These are phyloP conservation scores for Saturnia pavonia DNA, from an alignment of 2,888 invertebrate genomes.

Conservation along the genomic window DNA sequence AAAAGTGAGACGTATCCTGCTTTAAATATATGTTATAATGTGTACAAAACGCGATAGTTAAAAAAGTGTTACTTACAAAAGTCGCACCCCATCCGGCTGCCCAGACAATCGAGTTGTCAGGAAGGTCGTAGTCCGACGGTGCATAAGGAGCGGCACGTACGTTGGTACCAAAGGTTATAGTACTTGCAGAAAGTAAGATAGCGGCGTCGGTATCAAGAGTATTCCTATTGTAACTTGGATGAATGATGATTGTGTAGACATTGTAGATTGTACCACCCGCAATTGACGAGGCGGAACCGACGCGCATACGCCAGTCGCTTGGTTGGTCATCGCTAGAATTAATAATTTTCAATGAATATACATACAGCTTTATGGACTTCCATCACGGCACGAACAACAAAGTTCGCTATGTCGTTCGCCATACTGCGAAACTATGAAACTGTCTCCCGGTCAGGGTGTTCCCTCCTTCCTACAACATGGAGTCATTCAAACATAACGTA, in stretches of 20 bases:
- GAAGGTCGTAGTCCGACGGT: conserved; percentile 43
- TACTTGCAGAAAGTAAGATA: conserved; percentile 41
- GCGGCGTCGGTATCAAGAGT: conserved; percentile 54
- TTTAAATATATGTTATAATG: not conserved
- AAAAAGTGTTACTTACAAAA: conserved; percentile 37
- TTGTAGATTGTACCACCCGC: conserved; percentile 45
- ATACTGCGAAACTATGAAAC: no score
- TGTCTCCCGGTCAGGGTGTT: no score
- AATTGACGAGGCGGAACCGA: conserved; percentile 45
- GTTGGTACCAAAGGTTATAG: conserved; percentile 36
- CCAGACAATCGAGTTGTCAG: conserved; percentile 47
- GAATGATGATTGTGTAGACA: conserved; percentile 35
- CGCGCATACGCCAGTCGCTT: conserved; percentile 41
- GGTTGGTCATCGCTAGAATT: conserved; percentile 36
- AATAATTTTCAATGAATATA: not conserved
- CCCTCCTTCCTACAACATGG: no score
- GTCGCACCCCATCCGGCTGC: conserved; percentile 54
- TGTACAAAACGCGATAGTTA: conserved; percentile 1
- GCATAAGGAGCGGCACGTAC: conserved; percentile 43
- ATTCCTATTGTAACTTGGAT: conserved; percentile 47
- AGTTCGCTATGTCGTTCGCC: no score
- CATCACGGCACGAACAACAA: no score
- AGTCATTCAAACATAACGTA: no score
- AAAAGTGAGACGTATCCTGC: no score
- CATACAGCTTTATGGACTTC: not conserved